A percentile compares a stretch with the other conserved stretches of the same genome.
phyloP scores from a whole-genome alignment of 2,888 invertebrate species.

The Microplitis deprimator region DNA sequence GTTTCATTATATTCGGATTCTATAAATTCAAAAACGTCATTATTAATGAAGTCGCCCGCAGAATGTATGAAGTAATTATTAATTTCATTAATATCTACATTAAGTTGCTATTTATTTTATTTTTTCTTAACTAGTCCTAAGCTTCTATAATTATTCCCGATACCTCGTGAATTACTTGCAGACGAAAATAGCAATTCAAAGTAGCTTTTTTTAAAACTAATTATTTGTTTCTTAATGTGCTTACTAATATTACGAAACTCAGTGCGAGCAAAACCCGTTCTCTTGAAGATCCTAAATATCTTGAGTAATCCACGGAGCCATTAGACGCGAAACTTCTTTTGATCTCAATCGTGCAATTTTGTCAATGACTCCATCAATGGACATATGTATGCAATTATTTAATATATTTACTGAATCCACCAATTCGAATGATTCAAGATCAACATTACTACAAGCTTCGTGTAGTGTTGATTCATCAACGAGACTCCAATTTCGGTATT shows the following conservation, averaged over 20 bases:
- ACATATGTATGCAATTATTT: too few relatives aligned
- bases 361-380: too few relatives aligned
- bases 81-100: background rate
- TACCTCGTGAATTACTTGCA: conserved; percentile 28
- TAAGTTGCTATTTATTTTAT: background rate
- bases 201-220: background rate
- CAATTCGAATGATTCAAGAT: too few relatives aligned
- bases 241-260: background rate
- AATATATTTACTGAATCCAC: too few relatives aligned
- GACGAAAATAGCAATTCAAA: background rate
- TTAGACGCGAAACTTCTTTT: background rate
- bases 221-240: background rate
- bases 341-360: too few relatives aligned
- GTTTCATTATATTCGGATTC: too few relatives aligned
- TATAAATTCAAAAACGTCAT: background rate
- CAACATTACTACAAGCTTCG: too few relatives aligned
- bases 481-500: too few relatives aligned
- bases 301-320: background rate
- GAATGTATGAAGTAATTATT: background rate
- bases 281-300: background rate
- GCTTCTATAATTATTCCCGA: conserved; percentile 26
- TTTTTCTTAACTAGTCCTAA: background rate
- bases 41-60: background rate
- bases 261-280: background rate
- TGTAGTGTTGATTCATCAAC: too few relatives aligned